These are phyloP conservation scores for Pyxicephalus adspersus DNA, from an alignment of 2,113 vertebrate species.

Conservation along the genomic window DNA sequence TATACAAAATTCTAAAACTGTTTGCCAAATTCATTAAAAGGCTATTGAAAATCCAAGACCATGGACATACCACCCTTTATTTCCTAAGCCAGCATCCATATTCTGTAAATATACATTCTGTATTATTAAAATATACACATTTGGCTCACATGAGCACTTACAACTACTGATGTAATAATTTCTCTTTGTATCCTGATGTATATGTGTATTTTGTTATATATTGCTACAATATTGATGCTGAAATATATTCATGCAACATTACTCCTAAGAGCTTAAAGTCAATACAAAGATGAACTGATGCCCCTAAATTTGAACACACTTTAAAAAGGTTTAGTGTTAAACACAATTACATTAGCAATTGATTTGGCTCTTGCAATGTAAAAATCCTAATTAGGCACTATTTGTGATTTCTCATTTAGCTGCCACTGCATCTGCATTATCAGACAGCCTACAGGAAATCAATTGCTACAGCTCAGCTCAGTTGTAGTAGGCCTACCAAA, in stretches of 20 bases:
- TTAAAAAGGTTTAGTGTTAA: not conserved
- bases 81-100: no score
- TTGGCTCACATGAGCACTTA: no score
- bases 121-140: no score
- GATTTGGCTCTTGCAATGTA: not conserved
- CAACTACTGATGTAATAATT: no score
- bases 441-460: not conserved
- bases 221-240: not conserved
- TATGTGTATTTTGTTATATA: no score
- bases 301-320: not conserved
- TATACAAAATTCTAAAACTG: no score
- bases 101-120: no score
- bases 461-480: conserved; percentile 2
- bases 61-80: no score
- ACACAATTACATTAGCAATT: conserved; percentile 14
- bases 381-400: conserved; percentile 28
- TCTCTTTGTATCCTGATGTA: no score
- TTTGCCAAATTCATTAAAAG: no score
- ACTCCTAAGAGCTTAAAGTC: not conserved
- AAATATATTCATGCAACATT: conserved; percentile 7
- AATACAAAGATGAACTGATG: conserved; percentile 19
- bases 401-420: conserved; percentile 34
- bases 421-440: not conserved
- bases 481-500: conserved; percentile 9
- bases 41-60: no score